phyloP scores from a whole-genome alignment of 2,113 vertebrate species.

The Forbesichthys papilliferus region DNA sequence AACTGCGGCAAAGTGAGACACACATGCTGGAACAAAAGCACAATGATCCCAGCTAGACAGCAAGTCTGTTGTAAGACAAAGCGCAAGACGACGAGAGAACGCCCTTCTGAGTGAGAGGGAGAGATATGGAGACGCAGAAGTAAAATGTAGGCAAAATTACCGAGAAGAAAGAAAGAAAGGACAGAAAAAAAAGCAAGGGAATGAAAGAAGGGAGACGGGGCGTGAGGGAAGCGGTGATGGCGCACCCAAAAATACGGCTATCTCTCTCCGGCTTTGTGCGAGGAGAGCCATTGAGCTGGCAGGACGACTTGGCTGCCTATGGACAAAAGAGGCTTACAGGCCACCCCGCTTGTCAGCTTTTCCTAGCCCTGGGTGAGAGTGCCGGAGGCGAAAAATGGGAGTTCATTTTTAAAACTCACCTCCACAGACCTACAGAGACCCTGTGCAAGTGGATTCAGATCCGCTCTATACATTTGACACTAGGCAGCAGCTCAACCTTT shows the following conservation, averaged over 20 bases:
- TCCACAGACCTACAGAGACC: conserved; percentile 46
- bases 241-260: conserved; percentile 50
- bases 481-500: conserved; percentile 35
- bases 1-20: conserved; percentile 31
- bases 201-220: conserved; percentile 26
- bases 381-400: conserved; percentile 49
- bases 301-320: conserved; percentile 68
- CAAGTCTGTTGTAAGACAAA: conserved; percentile 17
- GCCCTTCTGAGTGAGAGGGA: background rate
- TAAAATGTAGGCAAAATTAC: background rate
- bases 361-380: conserved; percentile 34
- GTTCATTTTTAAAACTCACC: conserved; percentile 42
- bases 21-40: conserved; percentile 19
- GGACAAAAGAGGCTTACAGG: conserved; percentile 70
- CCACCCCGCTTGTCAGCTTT: conserved; percentile 64
- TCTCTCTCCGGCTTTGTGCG: conserved; percentile 68
- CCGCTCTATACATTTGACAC: conserved; percentile 32
- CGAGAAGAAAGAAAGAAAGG: background rate
- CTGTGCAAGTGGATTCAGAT: conserved; percentile 47
- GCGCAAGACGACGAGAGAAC: background rate
- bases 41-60: background rate
- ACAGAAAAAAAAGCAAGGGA: background rate
- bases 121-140: background rate
- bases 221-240: conserved; percentile 51
- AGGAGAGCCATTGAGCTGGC: conserved; percentile 64